Conservation (phyloP, 2,113 vertebrate genomes). For the Megaceryle torquata region DNA sequence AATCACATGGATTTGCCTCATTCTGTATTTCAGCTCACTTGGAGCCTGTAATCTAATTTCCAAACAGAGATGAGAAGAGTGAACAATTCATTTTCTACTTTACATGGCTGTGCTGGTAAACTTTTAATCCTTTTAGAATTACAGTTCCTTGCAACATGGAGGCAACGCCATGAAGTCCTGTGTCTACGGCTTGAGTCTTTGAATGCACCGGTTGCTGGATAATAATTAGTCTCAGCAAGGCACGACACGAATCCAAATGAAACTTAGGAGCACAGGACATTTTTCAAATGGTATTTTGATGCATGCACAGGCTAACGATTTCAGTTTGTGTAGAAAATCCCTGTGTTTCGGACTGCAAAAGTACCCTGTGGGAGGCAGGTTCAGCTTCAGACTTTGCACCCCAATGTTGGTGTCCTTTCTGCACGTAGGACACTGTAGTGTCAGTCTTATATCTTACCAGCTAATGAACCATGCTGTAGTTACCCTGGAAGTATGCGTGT, state of each 20-base stretch:
- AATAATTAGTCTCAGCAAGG: neutral
- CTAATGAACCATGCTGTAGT: neutral
- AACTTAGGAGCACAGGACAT: neutral
- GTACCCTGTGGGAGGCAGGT: neutral
- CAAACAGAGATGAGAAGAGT: slow-evolving; percentile 23
- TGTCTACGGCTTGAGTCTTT: neutral
- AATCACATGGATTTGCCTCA: slow-evolving; percentile 44
- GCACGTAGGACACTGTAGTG: neutral
- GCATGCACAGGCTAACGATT: neutral
- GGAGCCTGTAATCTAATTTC: slow-evolving; percentile 52
- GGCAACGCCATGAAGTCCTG: neutral
- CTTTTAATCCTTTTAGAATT: slow-evolving; percentile 49
- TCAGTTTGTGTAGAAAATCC: neutral
- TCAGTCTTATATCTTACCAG: neutral
- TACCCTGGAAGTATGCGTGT: neutral
- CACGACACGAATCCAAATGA: neutral
- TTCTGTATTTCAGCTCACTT: slow-evolving; percentile 17
- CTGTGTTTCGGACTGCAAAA: neutral
- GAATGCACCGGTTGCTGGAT: neutral
- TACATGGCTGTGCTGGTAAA: neutral
- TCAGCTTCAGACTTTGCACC: neutral
- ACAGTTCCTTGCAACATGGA: neutral
- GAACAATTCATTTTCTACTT: slow-evolving; percentile 51
- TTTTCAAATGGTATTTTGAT: neutral
- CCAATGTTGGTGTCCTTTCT: rapidly evolving